These are phyloP conservation scores for Genyomyrus donnyi DNA, from an alignment of 2,113 vertebrate species.

Conservation along the genomic window DNA sequence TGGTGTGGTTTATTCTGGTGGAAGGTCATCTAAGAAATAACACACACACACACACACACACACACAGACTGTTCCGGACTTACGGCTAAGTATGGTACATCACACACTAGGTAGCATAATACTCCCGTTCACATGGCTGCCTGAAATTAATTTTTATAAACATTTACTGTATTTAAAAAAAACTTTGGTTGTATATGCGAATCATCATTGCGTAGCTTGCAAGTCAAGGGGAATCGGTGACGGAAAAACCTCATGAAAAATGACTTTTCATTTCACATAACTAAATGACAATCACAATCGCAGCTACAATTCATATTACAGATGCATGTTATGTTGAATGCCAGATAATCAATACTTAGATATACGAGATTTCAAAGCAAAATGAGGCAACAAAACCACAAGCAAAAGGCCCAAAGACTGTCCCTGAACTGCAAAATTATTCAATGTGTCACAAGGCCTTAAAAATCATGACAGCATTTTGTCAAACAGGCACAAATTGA, in stretches of 20 bases:
- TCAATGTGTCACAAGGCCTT: neutral
- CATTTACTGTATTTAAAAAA: neutral
- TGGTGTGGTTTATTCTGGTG: neutral
- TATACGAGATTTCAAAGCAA: neutral
- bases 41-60: neutral
- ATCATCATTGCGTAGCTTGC: neutral
- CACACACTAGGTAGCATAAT: neutral
- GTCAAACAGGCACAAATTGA: neutral
- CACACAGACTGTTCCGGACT: neutral
- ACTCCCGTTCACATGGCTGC: neutral
- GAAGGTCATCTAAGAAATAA: neutral
- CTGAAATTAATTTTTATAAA: neutral
- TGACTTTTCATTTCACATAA: neutral
- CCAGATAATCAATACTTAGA: neutral
- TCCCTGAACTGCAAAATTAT: neutral
- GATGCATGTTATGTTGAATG: neutral
- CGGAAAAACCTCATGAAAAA: neutral
- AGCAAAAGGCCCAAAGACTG: neutral
- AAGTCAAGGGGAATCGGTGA: neutral
- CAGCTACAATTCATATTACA: neutral
- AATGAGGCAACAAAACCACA: neutral
- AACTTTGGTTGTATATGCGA: neutral
- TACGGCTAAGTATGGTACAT: neutral
- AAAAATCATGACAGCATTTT: neutral
- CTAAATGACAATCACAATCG: neutral